A percentile compares a stretch with the other conserved stretches of the same genome.
These are phyloP conservation scores for Holacanthus passer DNA, from an alignment of 2,113 vertebrate species.

Conservation along the genomic window DNA sequence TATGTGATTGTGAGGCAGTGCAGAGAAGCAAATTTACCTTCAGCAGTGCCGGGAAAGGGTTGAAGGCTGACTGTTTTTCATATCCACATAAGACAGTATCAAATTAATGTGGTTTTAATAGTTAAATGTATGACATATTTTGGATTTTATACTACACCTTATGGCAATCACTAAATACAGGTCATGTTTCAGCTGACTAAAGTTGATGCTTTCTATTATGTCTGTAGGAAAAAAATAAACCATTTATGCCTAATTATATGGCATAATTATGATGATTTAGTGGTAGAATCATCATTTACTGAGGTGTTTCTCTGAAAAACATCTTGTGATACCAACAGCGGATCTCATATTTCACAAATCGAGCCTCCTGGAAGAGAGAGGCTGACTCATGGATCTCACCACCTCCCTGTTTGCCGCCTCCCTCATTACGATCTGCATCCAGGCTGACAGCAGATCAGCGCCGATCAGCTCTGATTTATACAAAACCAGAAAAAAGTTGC, in stretches of 20 bases:
- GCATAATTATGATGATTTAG: neutral
- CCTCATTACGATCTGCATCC: constrained; percentile 33
- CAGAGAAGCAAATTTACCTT: neutral
- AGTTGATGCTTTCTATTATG: neutral
- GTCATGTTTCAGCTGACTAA: neutral
- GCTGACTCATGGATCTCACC: constrained; percentile 48
- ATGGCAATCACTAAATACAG: neutral
- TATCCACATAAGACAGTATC: neutral
- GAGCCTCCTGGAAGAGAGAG: constrained; percentile 15
- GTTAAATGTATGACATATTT: neutral
- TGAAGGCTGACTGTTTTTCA: neutral
- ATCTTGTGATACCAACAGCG: neutral
- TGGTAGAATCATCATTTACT: neutral
- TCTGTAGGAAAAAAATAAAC: neutral
- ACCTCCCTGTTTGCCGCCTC: constrained; percentile 19
- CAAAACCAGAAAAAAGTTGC: constrained; percentile 14
- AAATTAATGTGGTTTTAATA: neutral
- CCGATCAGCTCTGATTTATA: constrained; percentile 46
- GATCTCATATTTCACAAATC: constrained; percentile 35
- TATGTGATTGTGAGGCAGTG: constrained; percentile 7
- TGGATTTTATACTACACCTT: too few species aligned
- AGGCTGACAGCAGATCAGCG: constrained; percentile 49
- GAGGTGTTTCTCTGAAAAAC: neutral
- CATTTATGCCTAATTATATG: neutral
- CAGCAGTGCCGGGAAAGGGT: neutral